phyloP scores from a whole-genome alignment of 1,140 invertebrate species.

The Drosophila repleta region DNA sequence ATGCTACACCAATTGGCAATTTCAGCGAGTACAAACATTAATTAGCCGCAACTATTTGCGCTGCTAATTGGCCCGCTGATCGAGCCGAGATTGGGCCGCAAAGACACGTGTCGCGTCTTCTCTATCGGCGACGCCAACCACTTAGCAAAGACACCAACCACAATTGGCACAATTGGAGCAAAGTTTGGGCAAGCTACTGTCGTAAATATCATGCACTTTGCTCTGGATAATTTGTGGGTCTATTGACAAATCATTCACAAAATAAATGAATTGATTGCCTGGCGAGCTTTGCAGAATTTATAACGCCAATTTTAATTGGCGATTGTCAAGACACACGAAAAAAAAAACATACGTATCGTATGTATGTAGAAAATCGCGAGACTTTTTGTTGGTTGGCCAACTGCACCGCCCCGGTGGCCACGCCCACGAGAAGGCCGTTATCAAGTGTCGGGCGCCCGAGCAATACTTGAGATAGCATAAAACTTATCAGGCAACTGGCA shows the following conservation, averaged over 20 bases:
- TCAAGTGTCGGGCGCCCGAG: constrained; percentile 33
- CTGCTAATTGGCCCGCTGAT: constrained; percentile 24
- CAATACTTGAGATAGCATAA: constrained; percentile 32
- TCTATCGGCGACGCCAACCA: too few relatives aligned
- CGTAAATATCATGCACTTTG: constrained; percentile 27
- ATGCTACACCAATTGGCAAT: constrained; percentile 42
- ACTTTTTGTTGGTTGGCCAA: constrained; percentile 16
- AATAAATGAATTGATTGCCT: constrained; percentile 5
- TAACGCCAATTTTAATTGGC: constrained; percentile 31
- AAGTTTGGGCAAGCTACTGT: not conserved
- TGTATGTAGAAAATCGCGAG: constrained; percentile 5
- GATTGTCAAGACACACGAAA: constrained; percentile 13
- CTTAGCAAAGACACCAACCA: too few relatives aligned
- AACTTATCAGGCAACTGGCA: constrained; percentile 44
- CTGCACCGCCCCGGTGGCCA: not conserved
- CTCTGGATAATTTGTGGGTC: constrained; percentile 1
- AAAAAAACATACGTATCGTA: too few relatives aligned
- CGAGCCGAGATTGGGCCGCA: not conserved
- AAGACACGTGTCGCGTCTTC: constrained; percentile 22
- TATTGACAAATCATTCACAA: constrained; percentile 33
- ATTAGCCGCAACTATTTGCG: constrained; percentile 45
- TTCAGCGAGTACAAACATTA: constrained; percentile 43
- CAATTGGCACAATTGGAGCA: constrained; percentile 7
- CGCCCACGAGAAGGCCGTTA: constrained; percentile 20
- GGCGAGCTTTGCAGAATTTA: constrained; percentile 22